Evolutionary conservation across 1,140 invertebrate species (phyloP).

Genomic region (Aphidius gifuensis): DNA sequence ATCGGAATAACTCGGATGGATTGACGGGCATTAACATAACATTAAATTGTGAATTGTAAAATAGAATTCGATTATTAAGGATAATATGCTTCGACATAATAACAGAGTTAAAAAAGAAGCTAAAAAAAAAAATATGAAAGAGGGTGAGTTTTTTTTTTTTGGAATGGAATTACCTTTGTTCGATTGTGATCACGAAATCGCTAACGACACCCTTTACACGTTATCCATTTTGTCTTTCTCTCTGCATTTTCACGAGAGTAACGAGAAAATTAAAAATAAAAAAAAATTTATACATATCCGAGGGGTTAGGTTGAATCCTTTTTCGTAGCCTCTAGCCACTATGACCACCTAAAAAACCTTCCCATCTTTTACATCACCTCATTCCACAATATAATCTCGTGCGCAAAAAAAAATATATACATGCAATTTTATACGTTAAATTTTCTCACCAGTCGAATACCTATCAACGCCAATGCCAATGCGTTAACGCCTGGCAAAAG

Average conservation of each 20-base stretch:
- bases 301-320: slow-evolving; percentile 10
- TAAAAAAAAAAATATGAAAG: slow-evolving; percentile 9
- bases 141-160: slow-evolving; percentile 25
- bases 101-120: slow-evolving; percentile 17
- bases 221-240: slow-evolving; percentile 13
- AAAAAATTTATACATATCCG: no score
- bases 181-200: slow-evolving; percentile 21
- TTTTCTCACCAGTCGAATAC: slow-evolving; percentile 12
- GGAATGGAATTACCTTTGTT: slow-evolving; percentile 25
- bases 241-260: neutral
- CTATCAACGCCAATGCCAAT: slow-evolving; percentile 26
- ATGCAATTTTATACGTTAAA: slow-evolving; percentile 1
- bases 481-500: neutral
- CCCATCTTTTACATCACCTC: slow-evolving; percentile 1
- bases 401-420: no score
- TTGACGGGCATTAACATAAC: no score
- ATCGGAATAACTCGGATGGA: no score
- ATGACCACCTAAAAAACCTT: neutral
- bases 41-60: neutral
- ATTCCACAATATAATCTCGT: neutral
- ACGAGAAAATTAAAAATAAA: no score
- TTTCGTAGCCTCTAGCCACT: slow-evolving; percentile 10
- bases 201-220: slow-evolving; percentile 14
- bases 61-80: neutral
- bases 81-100: slow-evolving; percentile 11